Base-by-base conservation (phyloP, 2,888 invertebrate species). In the Lobophora halterata region DNA sequence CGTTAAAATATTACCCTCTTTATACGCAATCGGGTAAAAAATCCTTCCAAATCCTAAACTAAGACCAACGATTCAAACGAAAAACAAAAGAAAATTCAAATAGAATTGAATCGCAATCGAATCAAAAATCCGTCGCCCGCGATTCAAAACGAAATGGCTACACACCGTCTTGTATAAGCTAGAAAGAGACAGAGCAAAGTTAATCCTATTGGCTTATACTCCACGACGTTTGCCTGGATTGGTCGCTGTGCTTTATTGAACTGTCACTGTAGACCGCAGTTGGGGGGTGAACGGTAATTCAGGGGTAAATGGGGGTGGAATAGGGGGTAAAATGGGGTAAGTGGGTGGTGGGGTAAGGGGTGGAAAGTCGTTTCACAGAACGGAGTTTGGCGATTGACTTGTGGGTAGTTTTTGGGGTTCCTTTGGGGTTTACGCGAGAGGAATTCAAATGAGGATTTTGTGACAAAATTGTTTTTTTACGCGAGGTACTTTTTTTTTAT, bases 151-250 rank as follows among this genome's bases (percentile, higher is more conserved):
- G 61, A 59, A 83, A 82, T 34, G 30, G 26, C 14, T 9, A 44
- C 41, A 81, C 62, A 12, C 30, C 34, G 35, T 19, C 21, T 20
- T 16, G 5, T 1, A 0, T 1, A 19, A 1, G 66, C 30, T 16
- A 42, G 67, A 80, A 49, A 52, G 73, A 67, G 80, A 78, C 56
- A 46, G 46, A 41, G 61, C 64, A 78, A 68, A 79, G 86, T 79
- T 87, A 87, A 87, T 87, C 87, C 87, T 83, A 86, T 86, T 87
- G 87, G 87, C 85, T 86, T 87, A 87, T 81, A 86, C 78, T 67
- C 61, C 76, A 72, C 87, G 87, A 87, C 82, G 82, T 87, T 87
- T 87, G 86, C 85, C 74, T 66, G 73, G 83, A 87, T 87, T 87
- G 87, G 87, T 86, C 80, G 80, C 68, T 57, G 72, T 83, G 83